Conservation (phyloP, 2,888 invertebrate genomes). For the Tenthredo scrophulariae region DNA sequence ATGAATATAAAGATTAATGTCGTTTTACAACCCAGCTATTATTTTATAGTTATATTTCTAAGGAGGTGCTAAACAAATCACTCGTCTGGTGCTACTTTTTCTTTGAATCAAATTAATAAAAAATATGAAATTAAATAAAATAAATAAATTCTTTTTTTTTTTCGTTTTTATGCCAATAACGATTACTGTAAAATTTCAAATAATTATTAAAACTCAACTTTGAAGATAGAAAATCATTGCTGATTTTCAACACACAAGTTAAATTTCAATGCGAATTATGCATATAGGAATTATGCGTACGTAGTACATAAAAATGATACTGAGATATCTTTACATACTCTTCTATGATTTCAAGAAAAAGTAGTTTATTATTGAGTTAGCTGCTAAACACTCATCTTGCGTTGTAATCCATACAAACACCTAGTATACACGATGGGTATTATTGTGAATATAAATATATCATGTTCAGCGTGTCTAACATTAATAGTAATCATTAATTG, state of each 20-base stretch:
- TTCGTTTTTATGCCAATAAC: background rate
- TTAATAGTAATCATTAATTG: constrained; percentile 47
- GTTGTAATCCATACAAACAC: constrained; percentile 50
- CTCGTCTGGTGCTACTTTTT: constrained; percentile 33
- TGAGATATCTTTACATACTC: constrained; percentile 3
- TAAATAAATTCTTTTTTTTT: background rate
- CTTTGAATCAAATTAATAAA: background rate
- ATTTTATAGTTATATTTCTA: constrained; percentile 37
- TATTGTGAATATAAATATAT: constrained; percentile 72
- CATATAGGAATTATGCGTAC: background rate
- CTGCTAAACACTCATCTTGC: constrained; percentile 47
- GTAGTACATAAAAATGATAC: background rate
- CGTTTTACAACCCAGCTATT: constrained; percentile 5
- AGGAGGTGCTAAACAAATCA: constrained; percentile 9
- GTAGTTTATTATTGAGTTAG: constrained; percentile 42
- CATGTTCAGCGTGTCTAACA: constrained; percentile 58
- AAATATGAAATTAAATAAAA: background rate
- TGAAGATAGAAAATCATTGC: background rate
- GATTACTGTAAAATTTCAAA: background rate
- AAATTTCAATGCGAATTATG: constrained; percentile 8
- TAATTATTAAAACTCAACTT: background rate
- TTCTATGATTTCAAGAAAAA: constrained; percentile 20
- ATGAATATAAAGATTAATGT: constrained; percentile 27
- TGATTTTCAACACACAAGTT: background rate
- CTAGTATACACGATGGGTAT: constrained; percentile 56